Evolutionary conservation across 2,888 invertebrate genomes (phyloP).

Genomic region (Mesoligia furuncula): DNA sequence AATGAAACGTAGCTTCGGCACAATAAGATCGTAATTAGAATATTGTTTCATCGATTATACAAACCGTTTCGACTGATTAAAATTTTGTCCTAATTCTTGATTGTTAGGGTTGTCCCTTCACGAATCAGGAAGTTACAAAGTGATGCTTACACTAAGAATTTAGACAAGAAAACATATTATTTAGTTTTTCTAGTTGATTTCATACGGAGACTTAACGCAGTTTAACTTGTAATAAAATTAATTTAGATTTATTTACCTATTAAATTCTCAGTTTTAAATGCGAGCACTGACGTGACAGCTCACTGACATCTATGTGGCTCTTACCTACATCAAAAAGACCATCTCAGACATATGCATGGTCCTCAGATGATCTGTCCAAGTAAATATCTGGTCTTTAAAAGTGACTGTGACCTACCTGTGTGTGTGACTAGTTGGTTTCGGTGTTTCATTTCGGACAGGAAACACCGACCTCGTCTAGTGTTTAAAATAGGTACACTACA

Average conservation of each 20-base stretch:
- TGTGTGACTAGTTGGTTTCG: too few species aligned
- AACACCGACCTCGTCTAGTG: too few species aligned
- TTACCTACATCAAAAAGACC: too few species aligned
- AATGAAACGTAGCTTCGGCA: conserved; percentile 27
- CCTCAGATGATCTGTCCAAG: too few species aligned
- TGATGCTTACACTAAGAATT: background rate
- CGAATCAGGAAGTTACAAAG: background rate
- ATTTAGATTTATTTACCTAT: background rate
- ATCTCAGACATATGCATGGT: too few species aligned
- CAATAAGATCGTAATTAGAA: conserved; percentile 28
- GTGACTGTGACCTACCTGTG: too few species aligned
- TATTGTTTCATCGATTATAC: conserved; percentile 40
- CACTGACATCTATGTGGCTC: too few species aligned
- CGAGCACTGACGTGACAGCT: too few species aligned
- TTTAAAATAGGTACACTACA: too few species aligned
- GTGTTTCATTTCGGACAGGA: too few species aligned
- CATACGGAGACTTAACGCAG: background rate
- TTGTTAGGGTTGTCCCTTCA: conserved; percentile 26
- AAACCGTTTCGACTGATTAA: conserved; percentile 33
- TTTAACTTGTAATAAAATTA: background rate
- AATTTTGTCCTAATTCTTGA: conserved; percentile 23
- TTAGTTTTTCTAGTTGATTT: background rate
- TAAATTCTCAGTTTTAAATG: background rate
- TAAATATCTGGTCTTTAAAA: too few species aligned
- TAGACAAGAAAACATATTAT: background rate